Conservation (phyloP, 92 coral and sea anemone species). For the Parazoanthus darwini region DNA sequence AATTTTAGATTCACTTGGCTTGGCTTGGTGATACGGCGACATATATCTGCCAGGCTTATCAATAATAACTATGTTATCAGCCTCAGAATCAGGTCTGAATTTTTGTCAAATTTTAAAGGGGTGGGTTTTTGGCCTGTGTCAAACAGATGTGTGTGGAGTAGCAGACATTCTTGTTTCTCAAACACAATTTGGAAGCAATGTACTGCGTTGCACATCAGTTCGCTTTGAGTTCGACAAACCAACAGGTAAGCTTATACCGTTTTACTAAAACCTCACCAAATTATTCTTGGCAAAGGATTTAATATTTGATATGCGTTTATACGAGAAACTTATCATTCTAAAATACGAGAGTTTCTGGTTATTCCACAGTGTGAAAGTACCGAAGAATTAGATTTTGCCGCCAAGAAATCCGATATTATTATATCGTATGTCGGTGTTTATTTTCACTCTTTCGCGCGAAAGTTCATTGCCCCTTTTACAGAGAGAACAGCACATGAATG, state of each 20-base stretch:
- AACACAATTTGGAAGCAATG: not conserved
- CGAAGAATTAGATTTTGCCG: not conserved
- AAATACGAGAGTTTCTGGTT: not conserved
- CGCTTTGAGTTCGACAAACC: not conserved
- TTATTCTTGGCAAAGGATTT: not conserved
- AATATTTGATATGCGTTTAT: too few species aligned
- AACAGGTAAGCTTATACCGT: not conserved
- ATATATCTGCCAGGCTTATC: not conserved
- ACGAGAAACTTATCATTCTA: not conserved
- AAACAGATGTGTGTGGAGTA: not conserved
- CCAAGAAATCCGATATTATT: conserved; percentile 6
- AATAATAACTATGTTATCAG: not conserved
- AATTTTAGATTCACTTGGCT: not conserved
- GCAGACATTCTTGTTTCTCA: not conserved
- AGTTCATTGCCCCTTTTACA: not conserved
- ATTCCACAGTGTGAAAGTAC: not conserved
- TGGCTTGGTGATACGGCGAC: not conserved
- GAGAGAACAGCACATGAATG: not conserved
- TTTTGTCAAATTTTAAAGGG: not conserved
- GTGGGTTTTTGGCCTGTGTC: not conserved
- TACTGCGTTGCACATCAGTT: not conserved
- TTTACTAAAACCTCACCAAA: not conserved
- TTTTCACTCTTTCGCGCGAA: not conserved
- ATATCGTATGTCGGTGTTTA: not conserved
- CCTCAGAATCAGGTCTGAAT: not conserved